A percentile compares a stretch with the other conserved stretches of the same genome.
phyloP scores from a whole-genome alignment of 2,888 invertebrate species.

The Andrena marginata region DNA sequence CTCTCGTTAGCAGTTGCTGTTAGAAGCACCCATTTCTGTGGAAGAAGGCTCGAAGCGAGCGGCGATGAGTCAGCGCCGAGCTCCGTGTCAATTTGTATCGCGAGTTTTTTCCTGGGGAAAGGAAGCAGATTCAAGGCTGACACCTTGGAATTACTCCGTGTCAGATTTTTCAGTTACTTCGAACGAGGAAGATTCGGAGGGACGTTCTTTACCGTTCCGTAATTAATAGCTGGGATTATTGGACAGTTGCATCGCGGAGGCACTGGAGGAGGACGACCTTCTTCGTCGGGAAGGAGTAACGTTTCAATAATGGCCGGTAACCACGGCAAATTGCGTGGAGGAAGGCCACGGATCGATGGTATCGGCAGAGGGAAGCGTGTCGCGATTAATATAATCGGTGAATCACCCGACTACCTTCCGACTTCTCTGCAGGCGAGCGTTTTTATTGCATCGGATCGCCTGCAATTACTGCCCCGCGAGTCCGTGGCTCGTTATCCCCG shows the following conservation, averaged over 20 bases:
- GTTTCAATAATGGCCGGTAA: constrained; percentile 38
- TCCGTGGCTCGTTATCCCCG: not conserved
- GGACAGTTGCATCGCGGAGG: not conserved
- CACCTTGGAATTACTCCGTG: too few species aligned
- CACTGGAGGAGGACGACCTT: constrained; percentile 39
- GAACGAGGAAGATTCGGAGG: not conserved
- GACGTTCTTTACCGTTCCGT: not conserved
- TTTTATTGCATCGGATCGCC: not conserved
- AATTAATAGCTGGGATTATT: constrained; percentile 8
- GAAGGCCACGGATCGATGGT: constrained; percentile 33
- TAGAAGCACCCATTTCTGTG: not conserved
- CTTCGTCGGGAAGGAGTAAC: constrained; percentile 25
- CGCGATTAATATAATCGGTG: constrained; percentile 15
- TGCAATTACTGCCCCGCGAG: not conserved
- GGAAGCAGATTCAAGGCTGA: too few species aligned
- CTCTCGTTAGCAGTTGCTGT: not conserved
- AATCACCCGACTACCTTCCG: not conserved
- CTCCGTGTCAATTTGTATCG: not conserved
- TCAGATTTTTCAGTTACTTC: not conserved
- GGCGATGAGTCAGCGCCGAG: not conserved
- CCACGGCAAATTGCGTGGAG: constrained; percentile 21
- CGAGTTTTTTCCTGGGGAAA: not conserved
- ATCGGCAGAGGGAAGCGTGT: constrained; percentile 14
- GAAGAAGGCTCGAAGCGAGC: not conserved
- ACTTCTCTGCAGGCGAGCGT: not conserved